phyloP scores from a whole-genome alignment of 2,888 invertebrate species.

The Netelia inedita region DNA sequence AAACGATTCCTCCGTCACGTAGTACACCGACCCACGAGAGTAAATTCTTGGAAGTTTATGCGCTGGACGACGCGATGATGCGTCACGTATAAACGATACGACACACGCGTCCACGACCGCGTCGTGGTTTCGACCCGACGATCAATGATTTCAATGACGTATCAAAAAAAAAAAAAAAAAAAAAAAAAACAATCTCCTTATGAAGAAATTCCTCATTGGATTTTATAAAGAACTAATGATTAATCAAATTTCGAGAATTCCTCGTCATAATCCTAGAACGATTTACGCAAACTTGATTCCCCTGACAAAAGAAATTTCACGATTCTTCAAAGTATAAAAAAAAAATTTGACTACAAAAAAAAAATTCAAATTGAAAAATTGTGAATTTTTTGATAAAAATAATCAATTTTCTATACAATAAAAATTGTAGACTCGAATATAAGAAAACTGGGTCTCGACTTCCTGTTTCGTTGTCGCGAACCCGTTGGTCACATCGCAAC shows the following conservation, averaged over 20 bases:
- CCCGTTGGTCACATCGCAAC: slow-evolving; percentile 36
- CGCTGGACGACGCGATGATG: slow-evolving; percentile 51
- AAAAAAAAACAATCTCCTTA: neutral
- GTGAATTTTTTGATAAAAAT: no score
- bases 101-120: slow-evolving; percentile 33
- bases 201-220: neutral
- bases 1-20: slow-evolving; percentile 50
- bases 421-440: slow-evolving; percentile 2
- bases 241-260: slow-evolving; percentile 13
- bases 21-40: slow-evolving; percentile 43
- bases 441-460: slow-evolving; percentile 51
- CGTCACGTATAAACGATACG: slow-evolving; percentile 46
- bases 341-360: no score
- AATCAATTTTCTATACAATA: no score
- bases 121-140: slow-evolving; percentile 4
- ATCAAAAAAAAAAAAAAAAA: neutral
- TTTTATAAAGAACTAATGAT: slow-evolving; percentile 15
- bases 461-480: slow-evolving; percentile 42
- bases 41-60: slow-evolving; percentile 47
- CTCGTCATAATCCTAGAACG: neutral
- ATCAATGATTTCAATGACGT: slow-evolving; percentile 51
- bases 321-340: no score
- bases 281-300: no score
- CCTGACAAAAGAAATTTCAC: no score
- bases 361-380: no score